Base-by-base conservation (phyloP, 2,113 vertebrate species). In the Nansenia antarctica region DNA sequence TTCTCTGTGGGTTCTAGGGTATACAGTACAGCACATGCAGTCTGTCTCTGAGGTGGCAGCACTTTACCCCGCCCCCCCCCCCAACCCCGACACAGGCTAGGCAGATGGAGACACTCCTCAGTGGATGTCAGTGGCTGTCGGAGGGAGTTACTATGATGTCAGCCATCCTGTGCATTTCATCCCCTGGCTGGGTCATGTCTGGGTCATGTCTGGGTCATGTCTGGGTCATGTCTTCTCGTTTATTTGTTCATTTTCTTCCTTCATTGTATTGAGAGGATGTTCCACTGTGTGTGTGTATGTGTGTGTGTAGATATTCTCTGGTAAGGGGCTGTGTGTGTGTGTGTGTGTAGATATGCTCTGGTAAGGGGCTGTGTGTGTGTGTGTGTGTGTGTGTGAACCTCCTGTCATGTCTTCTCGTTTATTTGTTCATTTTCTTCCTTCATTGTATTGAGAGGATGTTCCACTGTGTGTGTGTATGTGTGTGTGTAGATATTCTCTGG, bases 31-130 rank as follows among this genome's bases (percentile, higher is more conserved):
- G 59, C 52, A 52, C 1, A 20, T 22, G 62, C 69, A 47, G 52
- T 1, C 74, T 76, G 45, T 39, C 68, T 34, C 47, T 67, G 67
- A 39, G 67, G 65, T 54, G 57, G 68, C 76, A 75, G 79, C 83
- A 85, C 78, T 85, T 74, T 81, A 79, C 62, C 47, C 47, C 72
- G 72, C n/a, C n/a, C n/a, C n/a, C n/a, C n/a, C n/a, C n/a, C n/a
- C n/a, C n/a, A n/a, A n/a, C n/a, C n/a, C n/a, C n/a, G n/a, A n/a
- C 54, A 68, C 34, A 62, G 37, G 69, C 34, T 69, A 64, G 65
- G 62, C 60, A 59, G 57, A 62, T 63, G 80, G 80, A 85, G 76
- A 72, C 54, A 84, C 75, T 32, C 60, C 77, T 79, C 73, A 72
- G 69, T 54, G 11, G 55, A 69, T 87, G 71, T 27, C 12, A 30